phyloP scores from a whole-genome alignment of 37 sponge, comb jelly and placozoan genomes.

The Chondrilla cf. caribensis region DNA sequence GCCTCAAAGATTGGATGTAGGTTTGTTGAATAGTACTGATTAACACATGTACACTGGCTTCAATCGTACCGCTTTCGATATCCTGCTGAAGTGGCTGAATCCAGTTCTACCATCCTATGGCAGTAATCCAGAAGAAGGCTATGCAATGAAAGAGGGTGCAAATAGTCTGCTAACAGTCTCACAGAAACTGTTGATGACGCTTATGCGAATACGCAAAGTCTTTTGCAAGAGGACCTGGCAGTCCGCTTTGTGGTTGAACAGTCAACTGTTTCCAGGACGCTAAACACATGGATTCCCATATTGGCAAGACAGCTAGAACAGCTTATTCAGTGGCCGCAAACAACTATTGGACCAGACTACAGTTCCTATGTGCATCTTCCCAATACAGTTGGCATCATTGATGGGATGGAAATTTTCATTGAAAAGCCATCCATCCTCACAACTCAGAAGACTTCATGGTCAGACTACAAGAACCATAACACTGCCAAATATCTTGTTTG shows the following conservation, averaged over 20 bases:
- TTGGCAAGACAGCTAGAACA: slow-evolving; percentile 19
- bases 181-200: slow-evolving; percentile 27
- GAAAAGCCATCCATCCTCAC: background rate
- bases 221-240: slow-evolving; percentile 24
- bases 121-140: background rate
- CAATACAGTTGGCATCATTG: slow-evolving; percentile 23
- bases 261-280: slow-evolving; percentile 27
- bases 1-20: slow-evolving; percentile 35
- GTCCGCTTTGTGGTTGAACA: slow-evolving; percentile 24
- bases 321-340: slow-evolving; percentile 32
- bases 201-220: slow-evolving; percentile 24
- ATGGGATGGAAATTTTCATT: slow-evolving; percentile 16
- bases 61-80: background rate
- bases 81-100: slow-evolving; percentile 14
- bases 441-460: slow-evolving; percentile 12
- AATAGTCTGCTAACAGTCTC: background rate
- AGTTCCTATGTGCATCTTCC: background rate
- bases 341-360: slow-evolving; percentile 13
- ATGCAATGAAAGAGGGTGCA: background rate
- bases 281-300: slow-evolving; percentile 31
- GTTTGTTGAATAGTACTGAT: background rate
- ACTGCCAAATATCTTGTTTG: slow-evolving; percentile 30
- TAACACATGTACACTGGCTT: slow-evolving; percentile 29
- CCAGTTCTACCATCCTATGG: slow-evolving; percentile 16
- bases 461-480: slow-evolving; percentile 34